phyloP scores from a whole-genome alignment of 2,888 invertebrate species.

The Pachydiplax longipennis region DNA sequence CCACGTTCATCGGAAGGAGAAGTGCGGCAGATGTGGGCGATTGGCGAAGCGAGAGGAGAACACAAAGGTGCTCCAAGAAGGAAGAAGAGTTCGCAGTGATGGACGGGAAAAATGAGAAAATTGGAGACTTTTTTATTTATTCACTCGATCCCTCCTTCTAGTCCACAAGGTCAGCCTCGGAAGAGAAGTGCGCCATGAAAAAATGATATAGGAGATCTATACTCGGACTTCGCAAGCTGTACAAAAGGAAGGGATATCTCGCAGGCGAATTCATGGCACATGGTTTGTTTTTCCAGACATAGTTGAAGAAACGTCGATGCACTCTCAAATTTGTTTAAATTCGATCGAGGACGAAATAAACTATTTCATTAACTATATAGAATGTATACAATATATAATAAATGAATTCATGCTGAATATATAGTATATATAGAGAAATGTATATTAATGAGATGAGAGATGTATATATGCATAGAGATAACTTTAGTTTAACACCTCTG shows the following conservation, averaged over 20 bases:
- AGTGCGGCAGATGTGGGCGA: conserved; percentile 21
- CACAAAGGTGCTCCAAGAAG: not conserved
- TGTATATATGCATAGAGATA: too few species aligned
- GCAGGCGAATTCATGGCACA: not conserved
- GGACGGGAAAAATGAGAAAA: not conserved
- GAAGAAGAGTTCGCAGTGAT: not conserved
- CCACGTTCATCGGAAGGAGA: not conserved
- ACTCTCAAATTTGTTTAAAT: not conserved
- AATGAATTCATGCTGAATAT: too few species aligned
- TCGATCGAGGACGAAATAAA: too few species aligned
- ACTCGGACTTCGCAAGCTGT: not conserved
- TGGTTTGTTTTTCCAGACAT: too few species aligned
- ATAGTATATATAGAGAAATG: too few species aligned
- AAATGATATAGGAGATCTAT: conserved; percentile 4
- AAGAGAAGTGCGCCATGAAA: not conserved
- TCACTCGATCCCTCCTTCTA: not conserved
- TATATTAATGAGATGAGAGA: too few species aligned
- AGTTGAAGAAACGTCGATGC: not conserved
- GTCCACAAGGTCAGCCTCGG: not conserved
- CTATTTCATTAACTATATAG: too few species aligned
- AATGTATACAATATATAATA: too few species aligned
- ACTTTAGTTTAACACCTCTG: too few species aligned
- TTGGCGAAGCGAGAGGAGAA: not conserved
- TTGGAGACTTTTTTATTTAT: conserved; percentile 8
- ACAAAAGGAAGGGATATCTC: not conserved